These are phyloP conservation scores for Isaurus tuberculatus DNA, from an alignment of 92 coral and sea anemone genomes.

Conservation along the genomic window DNA sequence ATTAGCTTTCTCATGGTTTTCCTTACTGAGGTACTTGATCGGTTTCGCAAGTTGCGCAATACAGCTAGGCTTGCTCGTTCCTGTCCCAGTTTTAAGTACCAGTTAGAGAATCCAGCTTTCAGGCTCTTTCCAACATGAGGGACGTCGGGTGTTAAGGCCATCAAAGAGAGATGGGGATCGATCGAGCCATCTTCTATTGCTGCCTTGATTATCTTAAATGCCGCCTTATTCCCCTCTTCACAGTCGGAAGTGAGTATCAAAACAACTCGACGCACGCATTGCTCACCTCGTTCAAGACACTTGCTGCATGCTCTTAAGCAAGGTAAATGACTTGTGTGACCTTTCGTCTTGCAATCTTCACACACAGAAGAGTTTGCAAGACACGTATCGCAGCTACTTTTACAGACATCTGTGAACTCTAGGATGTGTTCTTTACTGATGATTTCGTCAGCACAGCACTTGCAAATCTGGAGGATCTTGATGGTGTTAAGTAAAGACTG, in stretches of 20 bases:
- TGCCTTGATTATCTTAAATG: constrained; percentile 53
- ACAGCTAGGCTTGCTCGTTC: constrained; percentile 55
- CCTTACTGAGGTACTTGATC: constrained; percentile 49
- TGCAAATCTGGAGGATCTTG: constrained; percentile 36
- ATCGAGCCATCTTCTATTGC: constrained; percentile 42
- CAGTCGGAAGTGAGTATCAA: constrained; percentile 45
- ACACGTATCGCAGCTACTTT: constrained; percentile 38
- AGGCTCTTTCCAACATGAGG: constrained; percentile 72
- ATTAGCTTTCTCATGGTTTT: constrained; percentile 59
- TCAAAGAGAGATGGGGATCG: constrained; percentile 33
- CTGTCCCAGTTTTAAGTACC: constrained; percentile 68
- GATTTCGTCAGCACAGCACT: not conserved
- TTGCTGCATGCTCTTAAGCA: constrained; percentile 49
- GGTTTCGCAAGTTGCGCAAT: constrained; percentile 62
- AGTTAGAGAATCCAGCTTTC: constrained; percentile 64
- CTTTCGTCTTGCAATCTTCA: constrained; percentile 51
- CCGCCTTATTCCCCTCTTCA: constrained; percentile 60
- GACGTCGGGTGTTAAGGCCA: constrained; percentile 57
- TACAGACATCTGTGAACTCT: constrained; percentile 14
- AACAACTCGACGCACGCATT: constrained; percentile 55
- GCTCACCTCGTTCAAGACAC: constrained; percentile 55
- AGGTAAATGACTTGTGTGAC: constrained; percentile 54
- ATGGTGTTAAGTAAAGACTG: not conserved
- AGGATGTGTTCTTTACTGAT: constrained; percentile 28
- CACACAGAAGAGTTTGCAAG: constrained; percentile 38